These are phyloP conservation scores for Littorina saxatilis DNA, from an alignment of 1,140 invertebrate genomes.

Conservation along the genomic window DNA sequence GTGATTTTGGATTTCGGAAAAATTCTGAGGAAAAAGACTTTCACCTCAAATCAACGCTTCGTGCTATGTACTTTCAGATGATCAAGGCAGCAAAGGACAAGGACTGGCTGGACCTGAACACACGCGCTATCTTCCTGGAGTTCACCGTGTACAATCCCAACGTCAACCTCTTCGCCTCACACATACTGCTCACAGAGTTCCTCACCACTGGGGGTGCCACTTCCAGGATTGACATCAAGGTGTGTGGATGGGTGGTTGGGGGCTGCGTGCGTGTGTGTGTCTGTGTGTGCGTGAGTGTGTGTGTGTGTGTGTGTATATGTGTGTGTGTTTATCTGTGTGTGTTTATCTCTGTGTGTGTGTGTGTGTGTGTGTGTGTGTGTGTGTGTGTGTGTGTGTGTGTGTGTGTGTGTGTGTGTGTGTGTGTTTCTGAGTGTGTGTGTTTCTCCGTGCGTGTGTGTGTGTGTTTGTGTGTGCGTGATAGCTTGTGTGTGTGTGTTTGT, in stretches of 20 bases:
- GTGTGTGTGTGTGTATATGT: constrained; percentile 28
- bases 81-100: constrained; percentile 50
- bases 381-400: constrained; percentile 4
- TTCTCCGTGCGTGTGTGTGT: no score
- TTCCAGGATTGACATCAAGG: constrained; percentile 70
- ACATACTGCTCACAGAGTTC: constrained; percentile 65
- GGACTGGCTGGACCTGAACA: constrained; percentile 77
- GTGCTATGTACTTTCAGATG: constrained; percentile 34
- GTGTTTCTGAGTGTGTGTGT: no score
- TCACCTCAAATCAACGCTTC: no score
- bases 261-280: neutral
- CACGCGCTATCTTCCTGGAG: constrained; percentile 78
- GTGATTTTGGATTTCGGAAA: no score
- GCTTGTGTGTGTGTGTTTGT: no score
- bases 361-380: constrained; percentile 4
- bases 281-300: constrained; percentile 3
- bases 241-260: constrained; percentile 44
- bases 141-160: constrained; percentile 79
- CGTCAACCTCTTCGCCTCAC: constrained; percentile 71
- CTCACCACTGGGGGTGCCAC: constrained; percentile 63
- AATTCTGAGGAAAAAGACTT: no score
- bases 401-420: no score
- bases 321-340: no score
- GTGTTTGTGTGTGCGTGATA: no score
- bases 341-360: no score